Base-by-base conservation (phyloP, 2,113 vertebrate genomes). In the Columba janthina region DNA sequence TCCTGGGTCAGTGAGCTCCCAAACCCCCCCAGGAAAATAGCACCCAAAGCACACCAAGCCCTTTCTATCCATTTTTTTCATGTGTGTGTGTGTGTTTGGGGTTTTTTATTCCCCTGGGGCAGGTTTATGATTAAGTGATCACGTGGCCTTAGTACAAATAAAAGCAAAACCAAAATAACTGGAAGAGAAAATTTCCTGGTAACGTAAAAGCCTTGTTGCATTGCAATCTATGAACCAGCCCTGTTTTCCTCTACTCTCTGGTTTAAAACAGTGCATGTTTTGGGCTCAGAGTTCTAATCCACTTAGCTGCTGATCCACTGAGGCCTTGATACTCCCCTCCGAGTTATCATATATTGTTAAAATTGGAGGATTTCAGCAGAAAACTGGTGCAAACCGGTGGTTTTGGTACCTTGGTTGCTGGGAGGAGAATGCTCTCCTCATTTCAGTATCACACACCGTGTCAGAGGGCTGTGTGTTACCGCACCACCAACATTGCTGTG, bases 371-470 rank as follows among this genome's bases (percentile, higher is more conserved):
- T 67, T 78, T 78, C 65, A 74, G n/a, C 76, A 94, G 60, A 36
- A 56, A 84, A 36, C 4, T 46, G 26, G 15, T 61, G 54, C 64
- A 42, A 36, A 36, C 10, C 1, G 3, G 11, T 83, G 75, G 29
- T 12, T 92, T 76, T 76, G 18, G 26, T 88, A 76, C 50, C 48
- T 69, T 20, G 44, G 48, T 25, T 50, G 40, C 54, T 18, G 19
- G 48, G 51, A 85, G 76, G 53, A 46, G 22, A 69, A 61, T 42
- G 74, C 38, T 91, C 28, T 81, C 53, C 53, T 57, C 7, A 0
- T 76, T 88, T 90, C 76, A 8, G 34, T 57, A 17, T 69, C 42
- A 4, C 34, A n/a, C 28, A 3, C 28, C 0, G 0, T 32, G 15
- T 32, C 15, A 19, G 58, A 80, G n/a, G 24, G 15, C 46, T 62